Evolutionary conservation across 1,140 invertebrate genomes (phyloP).

Genomic region (Spodoptera litura): DNA sequence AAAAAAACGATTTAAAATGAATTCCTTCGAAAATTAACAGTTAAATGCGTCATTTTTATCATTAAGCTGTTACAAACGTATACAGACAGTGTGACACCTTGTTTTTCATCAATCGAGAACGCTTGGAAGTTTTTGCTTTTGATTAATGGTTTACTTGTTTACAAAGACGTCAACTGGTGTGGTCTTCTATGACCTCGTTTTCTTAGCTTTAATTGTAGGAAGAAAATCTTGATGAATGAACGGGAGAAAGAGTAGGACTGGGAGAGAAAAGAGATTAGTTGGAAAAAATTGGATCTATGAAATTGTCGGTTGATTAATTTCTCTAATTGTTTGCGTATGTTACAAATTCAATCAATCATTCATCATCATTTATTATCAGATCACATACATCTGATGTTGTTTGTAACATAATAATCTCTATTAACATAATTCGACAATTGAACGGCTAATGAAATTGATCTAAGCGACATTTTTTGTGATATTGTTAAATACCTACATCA

Average conservation of each 20-base stretch:
- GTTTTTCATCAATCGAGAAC: conserved; percentile 19
- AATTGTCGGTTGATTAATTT: not conserved
- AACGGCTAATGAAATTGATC: no score
- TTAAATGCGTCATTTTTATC: no score
- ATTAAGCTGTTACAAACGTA: not conserved
- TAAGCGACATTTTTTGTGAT: no score
- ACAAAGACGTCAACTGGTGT: not conserved
- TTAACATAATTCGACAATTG: no score
- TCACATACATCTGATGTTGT: no score
- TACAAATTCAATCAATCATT: no score
- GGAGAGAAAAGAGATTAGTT: not conserved
- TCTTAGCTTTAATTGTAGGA: not conserved
- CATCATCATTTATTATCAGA: no score
- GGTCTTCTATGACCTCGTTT: not conserved
- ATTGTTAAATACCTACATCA: no score
- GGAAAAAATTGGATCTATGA: no score
- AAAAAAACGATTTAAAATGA: not conserved
- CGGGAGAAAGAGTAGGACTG: not conserved
- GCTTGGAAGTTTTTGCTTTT: not conserved
- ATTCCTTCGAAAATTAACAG: not conserved
- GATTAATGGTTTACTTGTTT: conserved; percentile 26
- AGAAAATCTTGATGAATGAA: not conserved
- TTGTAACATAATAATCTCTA: no score
- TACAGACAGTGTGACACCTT: conserved; percentile 8
- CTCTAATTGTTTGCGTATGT: no score